A percentile compares a stretch with the other conserved stretches of the same genome.
These are phyloP conservation scores for Eupeodes latifasciatus DNA, from an alignment of 2,888 invertebrate species.

Conservation along the genomic window DNA sequence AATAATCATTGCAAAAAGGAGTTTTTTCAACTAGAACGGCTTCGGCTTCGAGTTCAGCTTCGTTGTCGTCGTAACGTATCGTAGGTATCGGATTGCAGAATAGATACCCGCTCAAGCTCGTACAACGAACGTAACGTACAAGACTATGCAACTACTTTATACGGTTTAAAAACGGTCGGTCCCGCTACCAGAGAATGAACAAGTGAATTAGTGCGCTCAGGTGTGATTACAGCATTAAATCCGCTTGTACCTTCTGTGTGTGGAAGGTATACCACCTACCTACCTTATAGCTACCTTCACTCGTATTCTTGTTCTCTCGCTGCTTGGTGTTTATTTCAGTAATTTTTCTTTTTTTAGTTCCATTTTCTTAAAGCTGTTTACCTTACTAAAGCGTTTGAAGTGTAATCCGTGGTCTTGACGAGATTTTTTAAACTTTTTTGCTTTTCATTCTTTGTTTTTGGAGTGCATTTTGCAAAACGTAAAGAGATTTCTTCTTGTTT, in stretches of 20 bases:
- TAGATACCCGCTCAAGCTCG: slow-evolving; percentile 35
- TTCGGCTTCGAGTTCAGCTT: slow-evolving; percentile 17
- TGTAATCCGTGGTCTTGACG: slow-evolving; percentile 71
- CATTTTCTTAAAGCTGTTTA: slow-evolving; percentile 63
- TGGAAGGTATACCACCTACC: slow-evolving; percentile 8
- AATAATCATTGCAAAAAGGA: slow-evolving; percentile 75
- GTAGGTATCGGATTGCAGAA: slow-evolving; percentile 69
- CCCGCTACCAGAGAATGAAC: slow-evolving; percentile 61
- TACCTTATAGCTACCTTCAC: not conserved
- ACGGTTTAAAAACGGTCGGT: slow-evolving; percentile 23
- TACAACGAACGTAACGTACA: not conserved
- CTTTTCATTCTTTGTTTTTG: slow-evolving; percentile 16
- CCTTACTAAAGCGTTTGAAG: slow-evolving; percentile 64
- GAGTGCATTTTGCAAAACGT: slow-evolving; percentile 34
- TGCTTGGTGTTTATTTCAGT: slow-evolving; percentile 64
- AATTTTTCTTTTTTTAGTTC: not conserved
- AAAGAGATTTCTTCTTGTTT: slow-evolving; percentile 21
- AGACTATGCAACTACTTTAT: slow-evolving; percentile 27
- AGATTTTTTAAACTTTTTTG: slow-evolving; percentile 40
- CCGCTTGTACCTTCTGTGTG: slow-evolving; percentile 44
- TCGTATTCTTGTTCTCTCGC: too few species aligned
- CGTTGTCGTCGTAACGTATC: slow-evolving; percentile 11
- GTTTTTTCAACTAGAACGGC: slow-evolving; percentile 75
- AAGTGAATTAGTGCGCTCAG: slow-evolving; percentile 76
- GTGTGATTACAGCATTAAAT: slow-evolving; percentile 74